Evolutionary conservation across 2,888 invertebrate genomes (phyloP).

Genomic region (Harmothoe impar): DNA sequence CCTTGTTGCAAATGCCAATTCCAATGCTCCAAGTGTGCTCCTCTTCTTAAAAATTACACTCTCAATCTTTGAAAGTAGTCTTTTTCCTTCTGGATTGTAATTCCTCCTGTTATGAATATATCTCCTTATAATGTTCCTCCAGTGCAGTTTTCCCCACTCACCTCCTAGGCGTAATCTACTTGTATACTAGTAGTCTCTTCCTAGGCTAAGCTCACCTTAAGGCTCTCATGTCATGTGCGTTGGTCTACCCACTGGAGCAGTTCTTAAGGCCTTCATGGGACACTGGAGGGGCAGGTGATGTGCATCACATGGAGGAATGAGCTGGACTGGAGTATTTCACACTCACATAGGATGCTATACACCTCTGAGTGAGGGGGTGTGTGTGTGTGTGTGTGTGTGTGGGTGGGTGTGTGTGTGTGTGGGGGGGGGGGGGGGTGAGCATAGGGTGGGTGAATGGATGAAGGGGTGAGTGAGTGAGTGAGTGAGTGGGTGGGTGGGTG

Average conservation of each 20-base stretch:
- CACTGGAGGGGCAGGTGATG: background rate
- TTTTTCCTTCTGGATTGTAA: too few relatives aligned
- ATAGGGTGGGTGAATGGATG: background rate
- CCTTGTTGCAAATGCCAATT: too few relatives aligned
- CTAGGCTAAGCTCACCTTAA: too few relatives aligned
- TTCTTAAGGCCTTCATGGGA: constrained; percentile 9
- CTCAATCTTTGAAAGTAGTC: too few relatives aligned
- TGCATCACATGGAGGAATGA: background rate
- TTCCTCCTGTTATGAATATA: too few relatives aligned
- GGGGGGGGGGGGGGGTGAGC: background rate
- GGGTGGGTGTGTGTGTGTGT: background rate
- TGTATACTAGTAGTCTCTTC: too few relatives aligned
- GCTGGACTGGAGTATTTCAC: background rate
- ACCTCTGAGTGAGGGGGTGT: background rate
- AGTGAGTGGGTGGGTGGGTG: too few relatives aligned
- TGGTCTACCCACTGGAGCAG: background rate
- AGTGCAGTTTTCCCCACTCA: too few relatives aligned
- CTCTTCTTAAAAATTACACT: too few relatives aligned
- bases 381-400: background rate
- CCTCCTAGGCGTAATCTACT: too few relatives aligned
- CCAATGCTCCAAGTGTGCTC: too few relatives aligned
- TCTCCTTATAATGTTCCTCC: too few relatives aligned
- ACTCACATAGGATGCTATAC: background rate
- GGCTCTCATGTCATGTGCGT: background rate
- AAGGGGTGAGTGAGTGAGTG: background rate